Conservation (phyloP, 2,113 vertebrate species). For the Nicator chloris region DNA sequence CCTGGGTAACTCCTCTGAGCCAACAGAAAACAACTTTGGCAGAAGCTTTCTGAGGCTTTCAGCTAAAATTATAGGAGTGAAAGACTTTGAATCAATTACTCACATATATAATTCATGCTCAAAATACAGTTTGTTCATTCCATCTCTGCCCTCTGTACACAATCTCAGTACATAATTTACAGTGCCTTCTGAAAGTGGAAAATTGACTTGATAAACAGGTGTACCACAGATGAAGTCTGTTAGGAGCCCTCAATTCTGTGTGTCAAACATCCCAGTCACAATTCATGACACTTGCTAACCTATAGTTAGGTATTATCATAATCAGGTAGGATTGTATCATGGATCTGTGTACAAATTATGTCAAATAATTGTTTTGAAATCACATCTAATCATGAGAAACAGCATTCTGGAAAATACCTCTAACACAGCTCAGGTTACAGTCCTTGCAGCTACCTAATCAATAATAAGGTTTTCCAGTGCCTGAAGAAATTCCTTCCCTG, state of each 20-base stretch:
- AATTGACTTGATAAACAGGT: constrained; percentile 1
- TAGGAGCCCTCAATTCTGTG: neutral
- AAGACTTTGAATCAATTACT: constrained; percentile 41
- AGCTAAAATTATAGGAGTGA: constrained; percentile 16
- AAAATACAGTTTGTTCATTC: neutral
- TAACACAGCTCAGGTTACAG: neutral
- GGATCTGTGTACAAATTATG: neutral
- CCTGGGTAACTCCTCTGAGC: neutral
- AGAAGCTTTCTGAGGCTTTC: constrained; percentile 16
- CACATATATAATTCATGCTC: neutral
- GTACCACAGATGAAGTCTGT: neutral
- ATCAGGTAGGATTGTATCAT: neutral
- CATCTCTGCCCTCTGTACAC: neutral
- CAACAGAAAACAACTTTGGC: neutral
- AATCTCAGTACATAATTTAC: neutral
- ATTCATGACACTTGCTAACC: neutral
- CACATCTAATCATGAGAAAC: neutral
- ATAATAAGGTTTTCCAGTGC: neutral
- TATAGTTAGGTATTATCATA: constrained; percentile 8
- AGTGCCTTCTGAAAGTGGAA: neutral
- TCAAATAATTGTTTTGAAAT: constrained; percentile 30
- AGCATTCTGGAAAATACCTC: neutral
- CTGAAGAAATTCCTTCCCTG: neutral
- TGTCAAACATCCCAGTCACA: constrained; percentile 8
- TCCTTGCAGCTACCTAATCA: neutral